Evolutionary conservation across 1,140 invertebrate genomes (phyloP), one percentile per base, ranked within the genome.

Genomic region (Drosophila bipectinata): DNA sequence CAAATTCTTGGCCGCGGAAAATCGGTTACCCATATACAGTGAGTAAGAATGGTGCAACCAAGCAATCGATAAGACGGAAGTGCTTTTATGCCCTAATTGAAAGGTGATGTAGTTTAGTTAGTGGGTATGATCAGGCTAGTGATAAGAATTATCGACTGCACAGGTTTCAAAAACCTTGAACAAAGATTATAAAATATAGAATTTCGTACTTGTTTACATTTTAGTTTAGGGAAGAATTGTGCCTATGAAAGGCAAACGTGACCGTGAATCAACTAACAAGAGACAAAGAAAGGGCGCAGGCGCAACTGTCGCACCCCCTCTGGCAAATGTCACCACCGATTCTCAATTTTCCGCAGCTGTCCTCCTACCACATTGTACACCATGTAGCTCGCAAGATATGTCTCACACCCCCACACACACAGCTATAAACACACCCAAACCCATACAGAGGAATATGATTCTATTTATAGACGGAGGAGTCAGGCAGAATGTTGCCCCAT

Each of bases 381-480:
- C 34, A 44, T 44, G 5, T 3, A 37, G 10, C 4, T 10, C 10
- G 10, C 10, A 37, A 44, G 41, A 47, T 47, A 21, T 14, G 12
- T 44, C 34, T 62, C 72, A 41, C 72, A 76, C 72, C 63, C 67
- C 45, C 28, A 57, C 14, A 49, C n/a, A 45, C 0, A 45, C 18
- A 45, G n/a, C 28, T 12, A 51, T 8, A 51, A 14, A 54, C 28
- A 28, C 21, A 15, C 47, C 10, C 34, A 45, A 28, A 37, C 24
- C 32, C 18, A 61, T 34, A 56, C 26, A 51, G 18, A 18, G 53
- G 24, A 44, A 52, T 53, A 48, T 34, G 48, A 28, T 58, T 59
- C 72, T 76, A 76, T 68, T 67, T 76, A 67, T 76, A 75, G 72
- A 32, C n/a, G 37, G 72, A 55, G 72, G 72, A 55, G 72, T 28